Conservation (phyloP, 2,113 vertebrate genomes). For the Rhinopithecus roxellana region DNA sequence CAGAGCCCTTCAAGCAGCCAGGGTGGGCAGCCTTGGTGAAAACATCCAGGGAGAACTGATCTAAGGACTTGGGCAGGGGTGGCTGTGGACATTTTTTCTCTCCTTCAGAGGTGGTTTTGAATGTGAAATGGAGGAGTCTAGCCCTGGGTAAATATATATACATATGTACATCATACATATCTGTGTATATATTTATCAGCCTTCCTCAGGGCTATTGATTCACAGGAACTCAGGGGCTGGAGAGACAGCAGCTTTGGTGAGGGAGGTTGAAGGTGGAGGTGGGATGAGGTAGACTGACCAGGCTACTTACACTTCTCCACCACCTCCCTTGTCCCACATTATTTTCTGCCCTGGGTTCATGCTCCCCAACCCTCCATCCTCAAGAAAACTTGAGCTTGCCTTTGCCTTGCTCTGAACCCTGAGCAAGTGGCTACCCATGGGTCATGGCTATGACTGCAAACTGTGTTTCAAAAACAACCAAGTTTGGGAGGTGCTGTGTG, state of each 20-base stretch:
- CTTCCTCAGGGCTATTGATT: not conserved
- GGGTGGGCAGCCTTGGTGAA: not conserved
- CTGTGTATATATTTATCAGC: too few relatives aligned
- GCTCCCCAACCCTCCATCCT: not conserved
- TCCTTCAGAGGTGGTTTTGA: not conserved
- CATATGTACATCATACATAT: rapidly evolving
- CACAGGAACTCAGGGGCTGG: not conserved
- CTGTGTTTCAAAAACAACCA: not conserved
- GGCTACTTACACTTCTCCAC: not conserved
- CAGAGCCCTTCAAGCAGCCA: not conserved
- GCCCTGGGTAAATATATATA: too few relatives aligned
- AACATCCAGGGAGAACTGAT: not conserved
- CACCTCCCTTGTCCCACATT: rapidly evolving
- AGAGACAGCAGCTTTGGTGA: rapidly evolving
- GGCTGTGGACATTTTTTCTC: not conserved
- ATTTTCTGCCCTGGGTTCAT: not conserved
- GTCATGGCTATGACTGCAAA: not conserved
- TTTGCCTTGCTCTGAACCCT: not conserved
- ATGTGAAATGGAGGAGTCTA: not conserved
- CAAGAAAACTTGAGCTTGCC: not conserved
- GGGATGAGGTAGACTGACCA: too few relatives aligned
- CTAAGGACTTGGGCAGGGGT: rapidly evolving
- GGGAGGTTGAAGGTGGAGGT: too few relatives aligned
- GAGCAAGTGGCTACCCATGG: rapidly evolving
- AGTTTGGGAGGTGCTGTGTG: not conserved